Evolutionary conservation across 2,888 invertebrate genomes (phyloP).

Genomic region (Corbicula japonica): DNA sequence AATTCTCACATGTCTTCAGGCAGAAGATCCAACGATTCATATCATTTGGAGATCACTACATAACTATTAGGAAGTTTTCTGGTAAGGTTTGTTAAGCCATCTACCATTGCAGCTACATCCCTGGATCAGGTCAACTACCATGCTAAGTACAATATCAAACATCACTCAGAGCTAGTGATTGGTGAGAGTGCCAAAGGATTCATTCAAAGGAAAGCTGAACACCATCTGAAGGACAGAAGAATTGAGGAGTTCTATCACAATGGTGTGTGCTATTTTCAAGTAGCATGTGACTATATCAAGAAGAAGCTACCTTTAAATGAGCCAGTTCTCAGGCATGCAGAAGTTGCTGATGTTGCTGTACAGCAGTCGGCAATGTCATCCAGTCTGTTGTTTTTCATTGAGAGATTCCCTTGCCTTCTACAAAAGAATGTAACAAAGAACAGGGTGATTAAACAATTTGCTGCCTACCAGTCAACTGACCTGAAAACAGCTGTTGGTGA

Average conservation of each 20-base stretch:
- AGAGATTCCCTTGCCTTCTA: constrained; percentile 45
- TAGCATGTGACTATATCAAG: constrained; percentile 53
- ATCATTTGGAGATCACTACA: constrained; percentile 27
- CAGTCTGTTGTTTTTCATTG: constrained; percentile 45
- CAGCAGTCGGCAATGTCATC: constrained; percentile 10
- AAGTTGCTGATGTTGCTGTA: constrained; percentile 53
- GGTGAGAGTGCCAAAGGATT: constrained; percentile 44
- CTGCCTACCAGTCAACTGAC: constrained; percentile 39
- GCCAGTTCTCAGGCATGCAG: constrained; percentile 48
- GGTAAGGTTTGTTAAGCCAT: constrained; percentile 18
- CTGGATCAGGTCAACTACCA: too few species aligned
- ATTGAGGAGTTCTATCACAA: constrained; percentile 44
- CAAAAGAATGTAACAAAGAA: constrained; percentile 23
- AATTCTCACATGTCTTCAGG: constrained; percentile 35
- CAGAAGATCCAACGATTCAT: constrained; percentile 58
- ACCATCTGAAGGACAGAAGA: constrained; percentile 46
- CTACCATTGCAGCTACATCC: constrained; percentile 13
- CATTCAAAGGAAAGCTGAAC: constrained; percentile 34
- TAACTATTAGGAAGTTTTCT: too few species aligned
- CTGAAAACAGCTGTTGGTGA: constrained; percentile 15
- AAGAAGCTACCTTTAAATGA: constrained; percentile 55
- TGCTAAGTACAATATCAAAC: constrained; percentile 18
- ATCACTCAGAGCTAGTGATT: constrained; percentile 42
- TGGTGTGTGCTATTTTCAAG: constrained; percentile 43
- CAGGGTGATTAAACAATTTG: constrained; percentile 48